These are phyloP conservation scores for Drosophila buzzatii DNA, from an alignment of 2,888 invertebrate genomes.

Conservation along the genomic window DNA sequence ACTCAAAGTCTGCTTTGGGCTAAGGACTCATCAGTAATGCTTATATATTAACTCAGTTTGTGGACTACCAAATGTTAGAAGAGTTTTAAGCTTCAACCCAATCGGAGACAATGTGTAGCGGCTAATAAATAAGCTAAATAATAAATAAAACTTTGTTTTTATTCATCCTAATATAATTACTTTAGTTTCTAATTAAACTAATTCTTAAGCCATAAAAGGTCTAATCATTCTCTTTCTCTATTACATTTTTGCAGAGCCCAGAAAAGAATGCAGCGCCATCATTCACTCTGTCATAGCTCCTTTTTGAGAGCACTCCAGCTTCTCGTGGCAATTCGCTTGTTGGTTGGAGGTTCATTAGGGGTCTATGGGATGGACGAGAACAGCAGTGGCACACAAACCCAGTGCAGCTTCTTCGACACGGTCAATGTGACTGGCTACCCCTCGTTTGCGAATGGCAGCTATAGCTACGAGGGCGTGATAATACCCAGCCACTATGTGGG, in stretches of 20 bases:
- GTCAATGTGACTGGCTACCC: conserved; percentile 81
- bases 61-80: too few species aligned
- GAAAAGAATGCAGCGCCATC: conserved; percentile 51
- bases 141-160: too few species aligned
- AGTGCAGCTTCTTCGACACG: conserved; percentile 79
- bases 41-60: too few species aligned
- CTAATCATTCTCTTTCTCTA: too few species aligned
- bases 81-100: too few species aligned
- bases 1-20: too few species aligned
- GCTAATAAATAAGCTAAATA: too few species aligned
- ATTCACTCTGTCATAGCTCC: conserved; percentile 58
- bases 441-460: conserved; percentile 79
- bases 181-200: too few species aligned
- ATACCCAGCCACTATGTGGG: conserved; percentile 79
- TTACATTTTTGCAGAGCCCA: conserved; percentile 25
- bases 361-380: conserved; percentile 52
- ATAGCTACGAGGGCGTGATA: conserved; percentile 76
- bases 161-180: too few species aligned
- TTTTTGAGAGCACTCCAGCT: conserved; percentile 56
- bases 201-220: too few species aligned
- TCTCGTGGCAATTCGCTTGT: conserved; percentile 50
- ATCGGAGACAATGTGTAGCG: too few species aligned
- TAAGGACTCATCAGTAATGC: too few species aligned
- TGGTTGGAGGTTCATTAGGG: conserved; percentile 59
- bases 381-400: conserved; percentile 72